These are phyloP conservation scores for Melanostigma gelatinosum DNA, from an alignment of 2,113 vertebrate species.

Conservation along the genomic window DNA sequence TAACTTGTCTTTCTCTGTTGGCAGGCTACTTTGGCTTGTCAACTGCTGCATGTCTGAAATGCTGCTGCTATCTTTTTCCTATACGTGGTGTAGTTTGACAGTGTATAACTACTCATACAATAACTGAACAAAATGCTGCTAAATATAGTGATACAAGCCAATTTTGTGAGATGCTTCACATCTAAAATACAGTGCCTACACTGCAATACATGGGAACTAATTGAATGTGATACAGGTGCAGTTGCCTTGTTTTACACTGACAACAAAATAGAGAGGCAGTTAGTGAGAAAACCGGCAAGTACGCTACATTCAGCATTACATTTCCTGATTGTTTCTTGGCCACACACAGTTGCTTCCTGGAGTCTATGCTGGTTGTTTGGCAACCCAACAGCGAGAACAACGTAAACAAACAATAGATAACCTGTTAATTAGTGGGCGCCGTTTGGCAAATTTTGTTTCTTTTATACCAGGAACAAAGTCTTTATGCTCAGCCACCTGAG, in stretches of 20 bases:
- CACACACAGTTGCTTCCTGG: not conserved
- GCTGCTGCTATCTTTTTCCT: not conserved
- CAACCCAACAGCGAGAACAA: not conserved
- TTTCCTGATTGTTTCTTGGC: not conserved
- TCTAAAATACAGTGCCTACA: not conserved
- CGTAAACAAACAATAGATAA: not conserved
- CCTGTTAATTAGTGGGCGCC: not conserved
- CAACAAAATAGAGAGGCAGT: not conserved
- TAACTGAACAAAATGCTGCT: not conserved
- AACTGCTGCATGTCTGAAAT: not conserved
- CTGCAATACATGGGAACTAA: not conserved
- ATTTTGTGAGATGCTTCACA: not conserved
- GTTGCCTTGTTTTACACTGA: not conserved
- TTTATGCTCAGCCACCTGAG: not conserved
- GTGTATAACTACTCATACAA: not conserved
- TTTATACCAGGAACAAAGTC: not conserved
- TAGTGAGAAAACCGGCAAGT: not conserved
- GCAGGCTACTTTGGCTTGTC: not conserved
- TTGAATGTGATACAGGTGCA: not conserved
- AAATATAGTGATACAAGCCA: not conserved
- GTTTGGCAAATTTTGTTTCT: not conserved
- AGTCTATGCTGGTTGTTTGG: not conserved
- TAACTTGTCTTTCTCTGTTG: not conserved
- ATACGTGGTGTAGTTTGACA: not conserved
- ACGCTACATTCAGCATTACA: not conserved